Evolutionary conservation across 2,888 invertebrate species (phyloP).

Genomic region (Gari tellinella): DNA sequence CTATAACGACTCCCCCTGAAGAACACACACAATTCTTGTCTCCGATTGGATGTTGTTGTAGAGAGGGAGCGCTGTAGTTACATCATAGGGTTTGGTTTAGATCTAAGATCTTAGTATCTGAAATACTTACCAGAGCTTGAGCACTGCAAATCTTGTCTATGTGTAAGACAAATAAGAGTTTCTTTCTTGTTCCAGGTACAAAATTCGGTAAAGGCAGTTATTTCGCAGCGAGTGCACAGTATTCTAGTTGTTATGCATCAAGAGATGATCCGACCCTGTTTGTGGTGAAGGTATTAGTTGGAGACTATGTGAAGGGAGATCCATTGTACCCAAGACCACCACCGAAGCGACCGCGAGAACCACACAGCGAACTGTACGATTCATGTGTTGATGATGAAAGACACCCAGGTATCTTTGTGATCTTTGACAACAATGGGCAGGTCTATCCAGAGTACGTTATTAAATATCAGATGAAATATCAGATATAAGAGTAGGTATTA

Average conservation of each 20-base stretch:
- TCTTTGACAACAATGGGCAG: constrained; percentile 75
- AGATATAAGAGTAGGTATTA: too few species aligned
- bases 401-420: constrained; percentile 75
- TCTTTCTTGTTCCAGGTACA: constrained; percentile 36
- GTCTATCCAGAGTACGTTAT: constrained; percentile 79
- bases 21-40: too few species aligned
- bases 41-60: too few species aligned
- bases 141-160: too few species aligned
- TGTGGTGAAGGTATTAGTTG: constrained; percentile 74
- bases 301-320: constrained; percentile 68
- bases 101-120: too few species aligned
- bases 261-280: constrained; percentile 62
- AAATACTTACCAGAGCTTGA: too few species aligned
- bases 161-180: too few species aligned
- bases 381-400: constrained; percentile 73
- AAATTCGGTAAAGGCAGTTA: constrained; percentile 76
- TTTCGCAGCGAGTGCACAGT: constrained; percentile 70
- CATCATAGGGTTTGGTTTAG: too few species aligned
- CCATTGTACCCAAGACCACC: constrained; percentile 73
- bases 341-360: constrained; percentile 61
- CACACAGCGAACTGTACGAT: constrained; percentile 72
- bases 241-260: constrained; percentile 64
- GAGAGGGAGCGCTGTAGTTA: too few species aligned
- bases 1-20: too few species aligned
- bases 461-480: constrained; percentile 39